A percentile compares a stretch with the other conserved stretches of the same genome.
phyloP scores from a whole-genome alignment of 2,797 vertebrate genomes.

The Euphonia xanthogaster region DNA sequence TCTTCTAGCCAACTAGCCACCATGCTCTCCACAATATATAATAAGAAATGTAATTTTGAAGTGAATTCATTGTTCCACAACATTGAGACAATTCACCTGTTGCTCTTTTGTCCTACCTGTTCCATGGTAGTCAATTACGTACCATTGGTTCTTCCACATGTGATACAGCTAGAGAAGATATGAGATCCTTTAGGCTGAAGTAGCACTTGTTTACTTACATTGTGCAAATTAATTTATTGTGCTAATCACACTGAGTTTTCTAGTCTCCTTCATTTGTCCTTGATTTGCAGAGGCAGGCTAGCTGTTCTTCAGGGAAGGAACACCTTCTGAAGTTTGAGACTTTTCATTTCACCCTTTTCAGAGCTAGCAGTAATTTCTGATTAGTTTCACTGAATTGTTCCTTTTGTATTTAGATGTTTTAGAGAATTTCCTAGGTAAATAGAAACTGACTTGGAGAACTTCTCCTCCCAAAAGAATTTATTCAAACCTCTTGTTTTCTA shows the following conservation, averaged over 20 bases:
- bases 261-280: neutral
- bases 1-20: no score
- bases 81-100: neutral
- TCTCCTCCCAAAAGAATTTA: neutral
- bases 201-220: neutral
- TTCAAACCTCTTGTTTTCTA: neutral
- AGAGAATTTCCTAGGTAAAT: neutral
- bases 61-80: neutral
- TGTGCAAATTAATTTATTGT: neutral
- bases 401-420: neutral
- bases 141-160: neutral
- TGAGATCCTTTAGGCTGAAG: neutral
- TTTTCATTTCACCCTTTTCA: neutral
- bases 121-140: fast-evolving
- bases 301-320: neutral
- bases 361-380: neutral
- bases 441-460: neutral
- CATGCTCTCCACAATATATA: no score
- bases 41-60: neutral
- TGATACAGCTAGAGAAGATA: neutral
- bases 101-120: neutral
- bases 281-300: neutral
- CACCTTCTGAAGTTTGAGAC: neutral
- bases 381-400: neutral
- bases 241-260: neutral